These are phyloP conservation scores for Hydrophis major DNA, from an alignment of 2,797 vertebrate species.

Conservation along the genomic window DNA sequence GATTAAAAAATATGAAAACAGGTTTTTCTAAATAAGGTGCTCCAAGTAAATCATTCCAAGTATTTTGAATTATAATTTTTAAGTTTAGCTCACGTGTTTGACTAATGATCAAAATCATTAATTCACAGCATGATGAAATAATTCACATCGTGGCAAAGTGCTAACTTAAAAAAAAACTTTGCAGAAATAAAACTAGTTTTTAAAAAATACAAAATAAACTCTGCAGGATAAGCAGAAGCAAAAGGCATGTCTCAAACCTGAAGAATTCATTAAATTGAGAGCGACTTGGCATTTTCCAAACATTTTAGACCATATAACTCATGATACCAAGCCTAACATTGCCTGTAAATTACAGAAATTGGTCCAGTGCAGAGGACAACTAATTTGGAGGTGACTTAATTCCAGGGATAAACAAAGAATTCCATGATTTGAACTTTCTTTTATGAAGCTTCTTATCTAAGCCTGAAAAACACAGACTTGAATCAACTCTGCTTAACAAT, in stretches of 20 bases:
- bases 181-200: background rate
- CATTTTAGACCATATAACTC: background rate
- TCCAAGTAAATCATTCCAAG: constrained; percentile 56
- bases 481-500: background rate
- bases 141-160: constrained; percentile 32
- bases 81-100: constrained; percentile 48
- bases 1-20: constrained; percentile 43
- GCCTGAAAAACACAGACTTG: background rate
- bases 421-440: background rate
- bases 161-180: background rate
- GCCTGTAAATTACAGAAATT: background rate
- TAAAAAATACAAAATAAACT: background rate
- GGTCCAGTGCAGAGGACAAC: background rate
- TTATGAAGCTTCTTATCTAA: background rate
- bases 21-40: constrained; percentile 18
- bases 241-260: constrained; percentile 5
- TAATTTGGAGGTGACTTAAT: background rate
- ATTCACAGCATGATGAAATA: constrained; percentile 37
- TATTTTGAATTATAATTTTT: constrained; percentile 55
- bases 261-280: constrained; percentile 24
- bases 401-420: constrained; percentile 23
- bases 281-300: background rate
- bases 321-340: background rate
- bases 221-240: constrained; percentile 17
- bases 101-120: constrained; percentile 52